phyloP scores from a whole-genome alignment of 2,888 invertebrate species.

The Caenorhabditis auriculariae region DNA sequence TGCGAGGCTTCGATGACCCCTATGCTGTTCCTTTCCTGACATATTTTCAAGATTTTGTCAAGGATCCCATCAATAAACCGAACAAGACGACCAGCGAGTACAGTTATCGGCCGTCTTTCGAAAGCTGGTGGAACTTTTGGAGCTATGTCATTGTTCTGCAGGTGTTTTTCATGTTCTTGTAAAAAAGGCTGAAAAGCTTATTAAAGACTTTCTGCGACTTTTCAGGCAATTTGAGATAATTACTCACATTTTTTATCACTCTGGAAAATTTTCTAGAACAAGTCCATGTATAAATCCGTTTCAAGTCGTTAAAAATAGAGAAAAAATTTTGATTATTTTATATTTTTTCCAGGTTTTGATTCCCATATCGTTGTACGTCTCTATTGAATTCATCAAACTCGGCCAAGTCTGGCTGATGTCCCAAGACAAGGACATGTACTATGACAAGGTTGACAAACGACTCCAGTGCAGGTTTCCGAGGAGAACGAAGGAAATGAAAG shows the following conservation, averaged over 20 bases:
- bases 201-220: not conserved
- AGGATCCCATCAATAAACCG: constrained; percentile 7
- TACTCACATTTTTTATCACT: too few species aligned
- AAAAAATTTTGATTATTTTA: not conserved
- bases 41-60: constrained; percentile 4
- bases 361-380: constrained; percentile 91
- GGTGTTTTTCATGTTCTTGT: constrained; percentile 67
- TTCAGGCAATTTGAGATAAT: too few species aligned
- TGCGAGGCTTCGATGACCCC: constrained; percentile 22
- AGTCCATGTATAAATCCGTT: too few species aligned
- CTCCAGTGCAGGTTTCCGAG: constrained; percentile 73
- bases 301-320: too few species aligned
- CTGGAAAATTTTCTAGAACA: too few species aligned
- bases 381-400: constrained; percentile 91
- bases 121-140: constrained; percentile 87
- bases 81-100: constrained; percentile 14
- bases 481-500: not conserved
- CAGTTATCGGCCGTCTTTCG: constrained; percentile 64
- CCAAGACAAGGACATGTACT: constrained; percentile 72
- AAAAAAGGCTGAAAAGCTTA: not conserved
- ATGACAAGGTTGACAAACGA: constrained; percentile 78
- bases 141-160: constrained; percentile 92
- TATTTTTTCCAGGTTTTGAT: constrained; percentile 78
- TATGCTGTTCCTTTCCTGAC: constrained; percentile 34
- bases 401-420: constrained; percentile 93